Percentiles rank a stretch among this genome's conserved stretches.
These are phyloP conservation scores for Saccopteryx leptura DNA, from an alignment of 2,113 vertebrate genomes.

Conservation along the genomic window DNA sequence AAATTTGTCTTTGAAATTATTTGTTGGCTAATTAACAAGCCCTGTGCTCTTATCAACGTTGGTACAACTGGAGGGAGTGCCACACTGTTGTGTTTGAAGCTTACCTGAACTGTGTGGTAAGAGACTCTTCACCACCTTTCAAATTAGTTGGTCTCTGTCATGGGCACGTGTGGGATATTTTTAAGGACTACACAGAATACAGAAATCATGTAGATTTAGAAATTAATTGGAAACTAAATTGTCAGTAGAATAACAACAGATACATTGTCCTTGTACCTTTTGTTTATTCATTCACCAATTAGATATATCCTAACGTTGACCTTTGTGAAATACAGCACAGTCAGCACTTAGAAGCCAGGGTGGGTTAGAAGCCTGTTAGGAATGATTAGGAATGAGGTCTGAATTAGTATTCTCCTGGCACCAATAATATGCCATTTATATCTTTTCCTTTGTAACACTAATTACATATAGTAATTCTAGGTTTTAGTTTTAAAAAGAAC, in stretches of 20 bases:
- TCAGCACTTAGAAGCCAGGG: neutral
- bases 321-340: neutral
- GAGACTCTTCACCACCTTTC: neutral
- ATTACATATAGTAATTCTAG: slow-evolving; percentile 71
- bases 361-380: neutral
- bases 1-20: slow-evolving; percentile 56
- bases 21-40: slow-evolving; percentile 37
- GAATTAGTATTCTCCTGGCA: slow-evolving; percentile 67
- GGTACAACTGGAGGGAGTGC: neutral
- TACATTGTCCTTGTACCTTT: neutral
- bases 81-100: no score
- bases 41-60: neutral
- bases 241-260: neutral
- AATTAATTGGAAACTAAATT: neutral
- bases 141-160: neutral
- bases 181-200: neutral
- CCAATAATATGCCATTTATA: slow-evolving; percentile 38
- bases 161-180: neutral
- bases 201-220: neutral
- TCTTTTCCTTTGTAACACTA: slow-evolving; percentile 70
- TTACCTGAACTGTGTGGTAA: neutral
- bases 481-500: slow-evolving; percentile 69
- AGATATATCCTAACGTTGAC: neutral
- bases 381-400: neutral
- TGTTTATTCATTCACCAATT: neutral